Conservation (phyloP, 2,797 vertebrate genomes). For the Anabas testudineus region DNA sequence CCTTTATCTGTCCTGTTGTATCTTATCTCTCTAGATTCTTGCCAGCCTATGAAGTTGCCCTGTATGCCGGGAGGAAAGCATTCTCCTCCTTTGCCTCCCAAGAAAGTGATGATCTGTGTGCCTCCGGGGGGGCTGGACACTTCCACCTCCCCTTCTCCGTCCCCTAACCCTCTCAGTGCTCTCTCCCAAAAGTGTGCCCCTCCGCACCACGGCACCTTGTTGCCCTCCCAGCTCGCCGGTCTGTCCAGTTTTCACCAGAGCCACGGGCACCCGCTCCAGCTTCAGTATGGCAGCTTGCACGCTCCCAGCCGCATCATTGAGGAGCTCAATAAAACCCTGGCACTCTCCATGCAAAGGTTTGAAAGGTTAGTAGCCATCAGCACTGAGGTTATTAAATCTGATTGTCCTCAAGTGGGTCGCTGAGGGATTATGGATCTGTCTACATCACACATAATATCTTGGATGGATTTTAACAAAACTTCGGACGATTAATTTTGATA, state of each 20-base stretch:
- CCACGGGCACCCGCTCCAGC: conserved; percentile 90
- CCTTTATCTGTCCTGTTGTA: neutral
- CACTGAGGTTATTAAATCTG: conserved; percentile 37
- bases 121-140: conserved; percentile 92
- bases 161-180: conserved; percentile 78
- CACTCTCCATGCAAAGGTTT: conserved; percentile 98
- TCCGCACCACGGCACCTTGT: conserved; percentile 88
- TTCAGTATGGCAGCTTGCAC: conserved; percentile 93
- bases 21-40: conserved; percentile 86
- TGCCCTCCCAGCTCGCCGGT: conserved; percentile 89
- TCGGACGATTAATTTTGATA: too few species aligned
- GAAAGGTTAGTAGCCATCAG: conserved; percentile 88
- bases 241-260: conserved; percentile 75
- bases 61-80: conserved; percentile 93
- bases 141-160: conserved; percentile 74
- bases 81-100: conserved; percentile 98
- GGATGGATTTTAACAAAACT: conserved; percentile 5
- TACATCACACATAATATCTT: conserved; percentile 13
- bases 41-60: conserved; percentile 95
- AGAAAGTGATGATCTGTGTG: conserved; percentile 99
- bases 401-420: conserved; percentile 34
- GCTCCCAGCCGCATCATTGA: conserved; percentile 94
- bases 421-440: conserved; percentile 47
- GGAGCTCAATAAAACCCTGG: conserved; percentile 97
- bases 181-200: conserved; percentile 90